Evolutionary conservation across 1,140 invertebrate genomes (phyloP).

Genomic region (Aphidius ervi): DNA sequence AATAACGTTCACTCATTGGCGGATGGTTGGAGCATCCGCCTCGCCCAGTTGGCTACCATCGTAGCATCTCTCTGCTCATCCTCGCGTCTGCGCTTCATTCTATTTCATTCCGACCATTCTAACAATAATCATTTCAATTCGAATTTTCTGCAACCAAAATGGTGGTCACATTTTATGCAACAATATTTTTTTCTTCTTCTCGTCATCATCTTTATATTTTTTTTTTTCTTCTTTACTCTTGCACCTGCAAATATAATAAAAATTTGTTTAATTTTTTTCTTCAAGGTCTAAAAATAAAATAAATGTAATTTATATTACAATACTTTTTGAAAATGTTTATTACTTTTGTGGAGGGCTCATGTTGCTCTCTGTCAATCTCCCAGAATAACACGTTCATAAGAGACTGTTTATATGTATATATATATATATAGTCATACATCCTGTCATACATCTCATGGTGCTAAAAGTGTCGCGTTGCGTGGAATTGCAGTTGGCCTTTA

Average conservation of each 20-base stretch:
- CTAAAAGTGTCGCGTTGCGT: not conserved
- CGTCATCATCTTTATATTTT: not conserved
- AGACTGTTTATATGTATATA: no score
- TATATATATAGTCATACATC: slow-evolving; percentile 38
- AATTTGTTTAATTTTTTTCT: no score
- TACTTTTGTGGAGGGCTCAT: no score
- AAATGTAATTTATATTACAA: no score
- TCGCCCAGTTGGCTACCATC: slow-evolving; percentile 30
- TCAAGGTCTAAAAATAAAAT: no score
- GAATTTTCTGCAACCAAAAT: slow-evolving; percentile 38
- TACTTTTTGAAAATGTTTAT: not conserved
- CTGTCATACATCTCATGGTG: slow-evolving; percentile 39
- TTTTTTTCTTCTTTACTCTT: no score
- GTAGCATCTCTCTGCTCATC: slow-evolving; percentile 52
- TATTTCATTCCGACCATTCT: no score
- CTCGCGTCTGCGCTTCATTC: slow-evolving; percentile 42
- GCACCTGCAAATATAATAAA: no score
- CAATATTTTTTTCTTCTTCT: not conserved
- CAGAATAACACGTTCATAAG: slow-evolving; percentile 38
- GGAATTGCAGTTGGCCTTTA: not conserved
- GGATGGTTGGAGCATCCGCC: slow-evolving; percentile 35
- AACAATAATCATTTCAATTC: no score
- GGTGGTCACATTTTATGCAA: slow-evolving; percentile 27
- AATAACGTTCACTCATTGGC: slow-evolving; percentile 29
- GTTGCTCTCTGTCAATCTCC: slow-evolving; percentile 37